Percentiles rank a stretch among this genome's conserved stretches.
These are phyloP conservation scores for Oreochromis tanganicae DNA, from an alignment of 2,113 vertebrate genomes.

Conservation along the genomic window DNA sequence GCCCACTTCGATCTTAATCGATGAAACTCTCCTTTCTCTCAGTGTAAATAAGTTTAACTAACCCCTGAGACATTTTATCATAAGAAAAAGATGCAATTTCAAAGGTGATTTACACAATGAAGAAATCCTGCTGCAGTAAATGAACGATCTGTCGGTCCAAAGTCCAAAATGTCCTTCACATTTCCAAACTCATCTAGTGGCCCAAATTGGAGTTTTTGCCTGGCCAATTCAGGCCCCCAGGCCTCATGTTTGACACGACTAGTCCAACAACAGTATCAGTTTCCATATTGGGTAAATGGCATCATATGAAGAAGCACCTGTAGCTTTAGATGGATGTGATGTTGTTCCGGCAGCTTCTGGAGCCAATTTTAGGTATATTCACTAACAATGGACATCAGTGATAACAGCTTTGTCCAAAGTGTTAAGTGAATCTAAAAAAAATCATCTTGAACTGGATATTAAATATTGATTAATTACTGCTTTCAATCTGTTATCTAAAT, in stretches of 20 bases:
- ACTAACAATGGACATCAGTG: background rate
- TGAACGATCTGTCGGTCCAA: background rate
- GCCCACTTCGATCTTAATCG: background rate
- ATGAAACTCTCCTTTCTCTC: background rate
- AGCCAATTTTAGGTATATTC: rapidly evolving
- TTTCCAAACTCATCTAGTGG: background rate
- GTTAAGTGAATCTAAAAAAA: background rate
- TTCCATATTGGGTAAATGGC: background rate
- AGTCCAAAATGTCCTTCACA: background rate
- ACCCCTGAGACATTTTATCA: rapidly evolving
- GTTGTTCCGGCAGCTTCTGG: background rate
- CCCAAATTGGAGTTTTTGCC: background rate
- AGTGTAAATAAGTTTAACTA: rapidly evolving
- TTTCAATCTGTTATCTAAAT: background rate
- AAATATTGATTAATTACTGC: background rate
- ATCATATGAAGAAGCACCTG: background rate
- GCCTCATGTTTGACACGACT: background rate
- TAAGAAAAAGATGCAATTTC: background rate
- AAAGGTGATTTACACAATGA: background rate
- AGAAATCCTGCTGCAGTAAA: background rate
- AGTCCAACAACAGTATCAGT: background rate
- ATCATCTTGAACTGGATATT: background rate
- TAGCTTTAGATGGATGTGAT: background rate
- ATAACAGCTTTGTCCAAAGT: background rate
- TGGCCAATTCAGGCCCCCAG: background rate